phyloP scores from a whole-genome alignment of 2,888 invertebrate genomes.

The Morpho helenor region DNA sequence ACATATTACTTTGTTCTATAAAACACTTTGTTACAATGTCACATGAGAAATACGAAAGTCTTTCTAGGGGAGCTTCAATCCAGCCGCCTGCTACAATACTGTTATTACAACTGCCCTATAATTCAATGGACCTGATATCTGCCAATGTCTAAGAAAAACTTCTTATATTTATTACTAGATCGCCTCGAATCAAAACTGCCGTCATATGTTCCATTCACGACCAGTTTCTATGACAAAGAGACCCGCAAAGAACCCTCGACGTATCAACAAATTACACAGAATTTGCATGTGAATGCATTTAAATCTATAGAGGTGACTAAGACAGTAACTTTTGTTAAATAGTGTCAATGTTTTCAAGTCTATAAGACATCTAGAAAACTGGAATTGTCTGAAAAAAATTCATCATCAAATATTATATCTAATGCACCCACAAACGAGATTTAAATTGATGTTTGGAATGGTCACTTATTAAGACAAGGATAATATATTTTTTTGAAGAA shows the following conservation, averaged over 20 bases:
- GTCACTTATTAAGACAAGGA: too few relatives aligned
- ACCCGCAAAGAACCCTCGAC: slow-evolving; percentile 75
- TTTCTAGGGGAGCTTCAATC: slow-evolving; percentile 31
- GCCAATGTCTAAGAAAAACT: slow-evolving; percentile 45
- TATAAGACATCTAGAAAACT: too few relatives aligned
- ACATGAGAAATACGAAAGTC: slow-evolving; percentile 32
- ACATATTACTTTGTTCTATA: background rate
- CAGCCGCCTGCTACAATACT: slow-evolving; percentile 40
- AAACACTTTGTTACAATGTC: slow-evolving; percentile 13
- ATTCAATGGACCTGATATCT: slow-evolving; percentile 57
- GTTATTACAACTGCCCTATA: slow-evolving; percentile 61
- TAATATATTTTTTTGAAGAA: too few relatives aligned
- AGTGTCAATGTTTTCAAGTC: slow-evolving; percentile 49
- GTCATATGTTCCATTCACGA: slow-evolving; percentile 69
- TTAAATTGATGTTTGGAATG: too few relatives aligned
- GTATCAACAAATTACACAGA: slow-evolving; percentile 75
- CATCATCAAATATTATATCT: slow-evolving; percentile 25
- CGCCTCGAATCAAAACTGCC: slow-evolving; percentile 57
- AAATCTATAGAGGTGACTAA: slow-evolving; percentile 48
- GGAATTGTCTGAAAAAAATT: slow-evolving; percentile 34
- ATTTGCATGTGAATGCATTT: slow-evolving; percentile 68
- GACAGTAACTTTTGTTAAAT: slow-evolving; percentile 64
- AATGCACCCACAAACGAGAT: too few relatives aligned
- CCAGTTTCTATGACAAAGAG: slow-evolving; percentile 66
- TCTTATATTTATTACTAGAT: slow-evolving; percentile 43